A percentile compares a stretch with the other conserved stretches of the same genome.
phyloP scores from a whole-genome alignment of 2,888 invertebrate species.

The Hoplodrina ambigua region DNA sequence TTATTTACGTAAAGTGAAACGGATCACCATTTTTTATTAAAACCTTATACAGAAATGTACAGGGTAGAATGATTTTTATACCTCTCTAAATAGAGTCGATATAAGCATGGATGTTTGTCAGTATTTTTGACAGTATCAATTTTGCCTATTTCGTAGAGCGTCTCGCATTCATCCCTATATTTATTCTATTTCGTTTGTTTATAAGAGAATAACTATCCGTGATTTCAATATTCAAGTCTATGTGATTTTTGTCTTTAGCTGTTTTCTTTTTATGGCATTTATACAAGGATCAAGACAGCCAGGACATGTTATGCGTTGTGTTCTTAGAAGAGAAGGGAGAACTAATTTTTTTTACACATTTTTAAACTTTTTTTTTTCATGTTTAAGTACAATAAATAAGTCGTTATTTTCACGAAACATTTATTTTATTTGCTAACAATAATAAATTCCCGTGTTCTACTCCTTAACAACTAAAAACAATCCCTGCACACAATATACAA shows the following conservation, averaged over 20 bases:
- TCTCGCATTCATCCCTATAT: constrained; percentile 15
- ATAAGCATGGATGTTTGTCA: neutral
- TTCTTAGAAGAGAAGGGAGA: neutral
- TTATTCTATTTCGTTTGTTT: constrained; percentile 31
- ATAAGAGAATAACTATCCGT: constrained; percentile 31
- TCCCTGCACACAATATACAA: constrained; percentile 57
- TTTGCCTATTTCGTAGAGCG: constrained; percentile 29
- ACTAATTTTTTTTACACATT: neutral
- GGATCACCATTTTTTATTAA: constrained; percentile 51
- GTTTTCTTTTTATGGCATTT: constrained; percentile 10
- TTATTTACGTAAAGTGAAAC: constrained; percentile 54
- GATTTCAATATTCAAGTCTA: constrained; percentile 30
- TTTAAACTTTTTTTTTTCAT: constrained; percentile 9
- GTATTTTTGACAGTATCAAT: constrained; percentile 37
- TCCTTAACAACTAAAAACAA: constrained; percentile 50
- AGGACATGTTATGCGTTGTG: neutral
- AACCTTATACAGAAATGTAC: neutral
- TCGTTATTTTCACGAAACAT: constrained; percentile 21
- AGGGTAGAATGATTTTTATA: constrained; percentile 11
- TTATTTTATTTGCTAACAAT: constrained; percentile 24
- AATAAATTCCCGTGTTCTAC: constrained; percentile 42
- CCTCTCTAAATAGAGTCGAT: neutral
- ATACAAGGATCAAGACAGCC: neutral
- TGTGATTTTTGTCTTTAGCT: constrained; percentile 7
- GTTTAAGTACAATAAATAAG: too few relatives aligned